These are phyloP conservation scores for Platycercus adscitus DNA, from an alignment of 2,113 vertebrate genomes.

Conservation along the genomic window DNA sequence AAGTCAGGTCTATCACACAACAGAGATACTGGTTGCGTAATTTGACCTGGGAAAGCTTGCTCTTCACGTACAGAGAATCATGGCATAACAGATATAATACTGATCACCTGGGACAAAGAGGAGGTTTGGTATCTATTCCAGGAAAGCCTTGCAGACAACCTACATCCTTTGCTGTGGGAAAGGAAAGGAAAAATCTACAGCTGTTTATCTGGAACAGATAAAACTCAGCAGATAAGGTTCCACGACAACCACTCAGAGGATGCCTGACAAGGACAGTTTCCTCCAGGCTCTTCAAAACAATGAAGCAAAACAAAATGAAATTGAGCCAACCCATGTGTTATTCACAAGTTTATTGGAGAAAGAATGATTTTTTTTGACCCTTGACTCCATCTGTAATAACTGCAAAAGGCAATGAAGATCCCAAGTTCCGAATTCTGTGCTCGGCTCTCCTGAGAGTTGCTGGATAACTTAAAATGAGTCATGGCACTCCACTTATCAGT, in stretches of 20 bases:
- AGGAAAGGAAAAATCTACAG: not conserved
- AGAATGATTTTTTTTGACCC: not conserved
- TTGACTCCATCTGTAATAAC: not conserved
- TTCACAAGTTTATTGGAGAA: not conserved
- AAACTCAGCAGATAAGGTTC: not conserved
- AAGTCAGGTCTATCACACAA: not conserved
- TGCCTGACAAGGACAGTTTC: not conserved
- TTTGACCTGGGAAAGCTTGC: not conserved
- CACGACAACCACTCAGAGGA: not conserved
- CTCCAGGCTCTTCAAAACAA: not conserved
- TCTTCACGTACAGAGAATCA: not conserved
- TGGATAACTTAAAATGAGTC: not conserved
- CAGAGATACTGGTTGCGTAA: rapidly evolving
- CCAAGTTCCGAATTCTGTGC: not conserved
- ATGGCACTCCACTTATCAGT: not conserved
- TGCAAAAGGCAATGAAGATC: not conserved
- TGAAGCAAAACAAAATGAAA: not conserved
- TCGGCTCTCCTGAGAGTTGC: not conserved
- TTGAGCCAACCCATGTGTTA: not conserved
- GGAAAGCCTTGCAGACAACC: not conserved
- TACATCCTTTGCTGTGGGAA: not conserved
- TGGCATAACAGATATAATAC: rapidly evolving
- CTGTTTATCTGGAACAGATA: not conserved
- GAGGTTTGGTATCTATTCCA: not conserved
- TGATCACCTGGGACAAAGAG: rapidly evolving